These are phyloP conservation scores for Cynocephalus volans DNA, from an alignment of 2,113 vertebrate genomes.

Conservation along the genomic window DNA sequence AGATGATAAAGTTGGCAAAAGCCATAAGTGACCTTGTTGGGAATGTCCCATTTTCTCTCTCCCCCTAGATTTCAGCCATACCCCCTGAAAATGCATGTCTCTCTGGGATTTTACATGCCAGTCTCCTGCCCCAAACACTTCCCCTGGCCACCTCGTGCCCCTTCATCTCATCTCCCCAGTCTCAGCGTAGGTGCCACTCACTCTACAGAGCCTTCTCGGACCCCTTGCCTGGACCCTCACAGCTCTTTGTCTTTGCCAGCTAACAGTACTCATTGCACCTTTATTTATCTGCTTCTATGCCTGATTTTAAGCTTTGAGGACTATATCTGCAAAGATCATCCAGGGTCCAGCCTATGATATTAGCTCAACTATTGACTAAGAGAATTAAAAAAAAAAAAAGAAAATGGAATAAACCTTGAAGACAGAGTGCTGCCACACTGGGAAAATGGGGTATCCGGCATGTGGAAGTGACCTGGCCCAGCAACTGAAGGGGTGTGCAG, in stretches of 20 bases:
- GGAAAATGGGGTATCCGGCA: accelerated
- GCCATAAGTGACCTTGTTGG: background rate
- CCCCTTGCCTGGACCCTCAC: background rate
- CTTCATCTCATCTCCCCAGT: background rate
- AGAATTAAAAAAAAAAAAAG: background rate
- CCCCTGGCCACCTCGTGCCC: background rate
- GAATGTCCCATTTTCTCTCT: background rate
- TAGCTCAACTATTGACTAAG: background rate
- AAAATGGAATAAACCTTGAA: background rate
- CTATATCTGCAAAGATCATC: background rate
- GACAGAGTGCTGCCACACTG: background rate
- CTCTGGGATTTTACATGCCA: background rate
- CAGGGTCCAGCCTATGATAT: background rate
- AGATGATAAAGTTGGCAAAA: background rate
- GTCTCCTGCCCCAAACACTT: background rate
- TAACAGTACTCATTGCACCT: background rate
- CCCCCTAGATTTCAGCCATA: background rate
- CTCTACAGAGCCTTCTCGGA: background rate
- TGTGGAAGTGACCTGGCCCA: background rate
- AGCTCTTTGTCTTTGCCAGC: background rate
- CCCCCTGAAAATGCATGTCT: background rate
- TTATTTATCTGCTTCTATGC: background rate
- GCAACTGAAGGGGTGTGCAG: background rate
- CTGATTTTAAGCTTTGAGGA: background rate
- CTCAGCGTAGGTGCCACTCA: accelerated